Percentiles rank a stretch among this genome's conserved stretches.
Conservation (phyloP, 2,888 invertebrate genomes). For the Crocallis elinguaria region DNA sequence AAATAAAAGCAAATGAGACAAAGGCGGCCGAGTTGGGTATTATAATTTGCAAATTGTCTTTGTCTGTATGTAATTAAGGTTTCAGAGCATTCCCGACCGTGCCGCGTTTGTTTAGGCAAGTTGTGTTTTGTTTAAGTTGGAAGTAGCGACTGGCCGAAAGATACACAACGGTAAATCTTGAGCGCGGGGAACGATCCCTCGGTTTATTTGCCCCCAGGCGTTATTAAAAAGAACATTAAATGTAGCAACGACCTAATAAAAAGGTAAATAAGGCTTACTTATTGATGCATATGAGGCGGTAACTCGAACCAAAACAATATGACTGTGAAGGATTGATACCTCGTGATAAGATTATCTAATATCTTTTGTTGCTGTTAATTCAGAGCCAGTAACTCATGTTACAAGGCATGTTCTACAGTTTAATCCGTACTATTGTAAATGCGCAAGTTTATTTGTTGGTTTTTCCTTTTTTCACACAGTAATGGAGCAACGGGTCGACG, state of each 20-base stretch:
- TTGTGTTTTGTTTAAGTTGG: constrained; percentile 36
- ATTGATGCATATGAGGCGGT: background rate
- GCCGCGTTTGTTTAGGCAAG: constrained; percentile 35
- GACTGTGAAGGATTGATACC: constrained; percentile 7
- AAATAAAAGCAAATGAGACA: constrained; percentile 31
- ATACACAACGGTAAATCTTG: constrained; percentile 35
- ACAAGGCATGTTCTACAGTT: too few species aligned
- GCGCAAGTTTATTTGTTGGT: too few species aligned
- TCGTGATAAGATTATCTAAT: constrained; percentile 6
- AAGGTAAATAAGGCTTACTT: too few species aligned
- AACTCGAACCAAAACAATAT: background rate
- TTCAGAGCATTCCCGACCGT: constrained; percentile 16
- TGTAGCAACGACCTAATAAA: constrained; percentile 8
- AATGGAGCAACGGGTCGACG: too few species aligned
- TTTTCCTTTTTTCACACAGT: too few species aligned
- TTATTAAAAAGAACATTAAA: constrained; percentile 36
- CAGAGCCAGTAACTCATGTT: background rate
- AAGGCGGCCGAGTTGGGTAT: constrained; percentile 33
- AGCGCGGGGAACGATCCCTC: constrained; percentile 13
- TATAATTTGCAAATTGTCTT: constrained; percentile 38
- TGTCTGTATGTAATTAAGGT: constrained; percentile 36
- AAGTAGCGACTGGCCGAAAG: constrained; percentile 29
- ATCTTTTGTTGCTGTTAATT: background rate
- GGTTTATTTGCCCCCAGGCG: constrained; percentile 25
- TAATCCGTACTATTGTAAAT: too few species aligned